A percentile compares a stretch with the other conserved stretches of the same genome.
Evolutionary conservation across 1,140 invertebrate species (phyloP).

Genomic region (Agrypnia vestita): DNA sequence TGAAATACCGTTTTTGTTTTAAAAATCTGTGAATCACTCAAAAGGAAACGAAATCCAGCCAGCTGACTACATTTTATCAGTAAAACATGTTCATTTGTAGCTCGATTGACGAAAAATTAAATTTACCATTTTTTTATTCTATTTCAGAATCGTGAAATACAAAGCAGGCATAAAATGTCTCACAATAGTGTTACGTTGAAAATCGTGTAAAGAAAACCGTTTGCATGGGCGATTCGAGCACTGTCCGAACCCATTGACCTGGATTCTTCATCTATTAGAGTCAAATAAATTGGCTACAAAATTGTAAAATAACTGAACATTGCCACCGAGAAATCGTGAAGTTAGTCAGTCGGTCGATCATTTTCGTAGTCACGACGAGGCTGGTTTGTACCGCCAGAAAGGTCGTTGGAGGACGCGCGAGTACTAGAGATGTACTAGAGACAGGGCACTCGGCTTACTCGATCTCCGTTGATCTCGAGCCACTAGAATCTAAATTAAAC

Average conservation of each 20-base stretch:
- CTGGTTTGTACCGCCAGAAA: conserved; percentile 42
- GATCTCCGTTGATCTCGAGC: background rate
- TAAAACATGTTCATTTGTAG: too few relatives aligned
- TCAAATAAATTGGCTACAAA: conserved; percentile 27
- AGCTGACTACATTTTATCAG: too few relatives aligned
- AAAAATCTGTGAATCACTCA: too few relatives aligned
- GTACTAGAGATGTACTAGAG: background rate
- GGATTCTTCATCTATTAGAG: conserved; percentile 23
- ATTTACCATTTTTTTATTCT: background rate
- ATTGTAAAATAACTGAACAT: conserved; percentile 13
- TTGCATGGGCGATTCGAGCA: background rate
- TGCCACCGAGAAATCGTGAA: conserved; percentile 14
- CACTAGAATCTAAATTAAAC: background rate
- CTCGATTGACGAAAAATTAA: too few relatives aligned
- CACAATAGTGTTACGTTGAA: conserved; percentile 10
- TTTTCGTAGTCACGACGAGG: conserved; percentile 55
- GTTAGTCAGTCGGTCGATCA: background rate
- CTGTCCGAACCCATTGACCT: conserved; percentile 45
- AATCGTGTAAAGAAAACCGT: background rate
- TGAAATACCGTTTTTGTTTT: too few relatives aligned
- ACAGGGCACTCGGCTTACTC: background rate
- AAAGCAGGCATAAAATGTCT: conserved; percentile 19
- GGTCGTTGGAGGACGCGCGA: conserved; percentile 53
- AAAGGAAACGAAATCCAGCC: too few relatives aligned
- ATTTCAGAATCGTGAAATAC: background rate